Base-by-base conservation (phyloP, 2,113 vertebrate genomes). In the Gopherus flavomarginatus region DNA sequence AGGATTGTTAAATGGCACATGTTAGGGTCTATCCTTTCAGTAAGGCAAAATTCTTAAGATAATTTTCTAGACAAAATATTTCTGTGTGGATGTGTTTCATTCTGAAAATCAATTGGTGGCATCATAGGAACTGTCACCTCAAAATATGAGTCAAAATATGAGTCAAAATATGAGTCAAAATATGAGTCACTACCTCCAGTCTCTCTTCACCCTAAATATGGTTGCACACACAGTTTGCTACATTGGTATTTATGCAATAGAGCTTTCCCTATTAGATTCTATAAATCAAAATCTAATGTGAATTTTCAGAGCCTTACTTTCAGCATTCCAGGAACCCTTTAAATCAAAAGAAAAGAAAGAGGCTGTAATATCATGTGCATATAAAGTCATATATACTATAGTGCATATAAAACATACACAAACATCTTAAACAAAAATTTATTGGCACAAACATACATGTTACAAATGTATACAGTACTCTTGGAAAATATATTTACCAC, bases 401-500 rank as follows among this genome's bases (percentile, higher is more conserved):
- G 0, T 62, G 52, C 88, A 91, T 50, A 94, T 27, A 96, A 94
- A 96, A 22, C 9, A 85, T 69, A 80, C 83, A 84, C 82, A 92
- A 54, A 56, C 35, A 96, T 97, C 89, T 97, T 97, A 97, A 97
- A 97, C 95, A 96, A 92, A 97, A 86, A 81, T 98, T 97, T 98
- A 97, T 98, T 98, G 90, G 94, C 97, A 96, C 96, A 97, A 97
- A 95, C 92, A 89, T 93, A 95, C 81, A 95, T 90, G 62, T 92
- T 97, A 93, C 94, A 97, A 96, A 94, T 90, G 90, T 90, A 81
- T 97, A 94, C 56, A 1, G 81, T 95, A 97, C 88, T 91, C 52
- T 89, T 92, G 93, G 86, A 97, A 97, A 98, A 97, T 93, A 90
- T 62, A 26, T 96, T 94, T 84, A 95, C 89, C 95, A 97, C 93